Percentiles rank a stretch among this genome's conserved stretches.
These are phyloP conservation scores for Eupithecia subumbrata DNA, from an alignment of 2,888 invertebrate genomes.

Conservation along the genomic window DNA sequence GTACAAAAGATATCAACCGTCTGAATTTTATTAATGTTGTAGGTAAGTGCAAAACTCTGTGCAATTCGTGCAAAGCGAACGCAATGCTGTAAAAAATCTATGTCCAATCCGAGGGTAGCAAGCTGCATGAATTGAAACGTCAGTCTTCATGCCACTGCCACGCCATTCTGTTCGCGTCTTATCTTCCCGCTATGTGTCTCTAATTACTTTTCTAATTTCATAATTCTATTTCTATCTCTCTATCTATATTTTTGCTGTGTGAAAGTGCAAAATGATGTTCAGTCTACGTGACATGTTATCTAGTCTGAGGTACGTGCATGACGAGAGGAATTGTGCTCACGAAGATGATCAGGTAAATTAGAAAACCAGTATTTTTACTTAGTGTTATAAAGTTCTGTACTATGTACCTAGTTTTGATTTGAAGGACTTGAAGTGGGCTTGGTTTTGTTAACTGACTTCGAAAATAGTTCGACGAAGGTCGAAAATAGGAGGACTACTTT, in stretches of 20 bases:
- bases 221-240: constrained; percentile 38
- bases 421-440: not conserved
- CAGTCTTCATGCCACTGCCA: not conserved
- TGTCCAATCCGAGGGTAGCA: constrained; percentile 1
- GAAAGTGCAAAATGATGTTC: constrained; percentile 68
- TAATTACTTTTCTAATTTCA: constrained; percentile 37
- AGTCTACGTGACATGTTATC: constrained; percentile 73
- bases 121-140: constrained; percentile 9
- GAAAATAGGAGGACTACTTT: too few species aligned
- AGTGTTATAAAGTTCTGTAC: constrained; percentile 1
- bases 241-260: constrained; percentile 47
- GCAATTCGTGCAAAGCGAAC: not conserved
- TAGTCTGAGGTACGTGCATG: constrained; percentile 69
- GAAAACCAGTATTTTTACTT: constrained; percentile 30
- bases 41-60: not conserved
- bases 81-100: not conserved
- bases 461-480: too few species aligned
- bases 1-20: too few species aligned
- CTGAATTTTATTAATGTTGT: not conserved
- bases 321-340: constrained; percentile 64
- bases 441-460: not conserved
- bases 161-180: constrained; percentile 25
- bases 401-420: not conserved
- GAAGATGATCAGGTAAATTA: constrained; percentile 58
- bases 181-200: constrained; percentile 30